These are phyloP conservation scores for Andrena minutula DNA, from an alignment of 2,888 invertebrate species.

Conservation along the genomic window DNA sequence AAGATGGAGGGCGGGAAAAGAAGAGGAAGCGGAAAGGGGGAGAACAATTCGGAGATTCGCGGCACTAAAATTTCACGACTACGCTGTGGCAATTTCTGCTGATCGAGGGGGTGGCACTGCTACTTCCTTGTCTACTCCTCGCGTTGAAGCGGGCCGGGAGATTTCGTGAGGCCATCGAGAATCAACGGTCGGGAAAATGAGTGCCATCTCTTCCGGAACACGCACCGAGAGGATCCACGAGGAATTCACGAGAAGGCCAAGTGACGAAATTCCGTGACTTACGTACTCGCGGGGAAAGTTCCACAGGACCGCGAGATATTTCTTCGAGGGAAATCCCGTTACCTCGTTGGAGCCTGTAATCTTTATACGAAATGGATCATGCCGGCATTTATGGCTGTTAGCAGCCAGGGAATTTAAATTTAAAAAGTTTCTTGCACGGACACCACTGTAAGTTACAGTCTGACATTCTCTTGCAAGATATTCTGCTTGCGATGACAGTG, in stretches of 20 bases:
- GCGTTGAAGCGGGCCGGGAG: constrained; percentile 52
- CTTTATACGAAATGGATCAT: not conserved
- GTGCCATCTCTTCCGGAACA: constrained; percentile 83
- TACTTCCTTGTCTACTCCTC: constrained; percentile 58
- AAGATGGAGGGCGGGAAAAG: not conserved
- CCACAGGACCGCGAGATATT: not conserved
- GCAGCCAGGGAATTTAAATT: not conserved
- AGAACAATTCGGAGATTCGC: constrained; percentile 71
- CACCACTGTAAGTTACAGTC: not conserved
- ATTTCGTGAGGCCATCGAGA: constrained; percentile 74
- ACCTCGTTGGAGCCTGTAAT: constrained; percentile 17
- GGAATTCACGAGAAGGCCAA: constrained; percentile 65
- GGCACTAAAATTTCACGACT: constrained; percentile 78
- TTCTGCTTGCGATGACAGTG: not conserved
- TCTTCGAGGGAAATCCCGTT: not conserved
- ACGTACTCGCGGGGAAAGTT: constrained; percentile 34
- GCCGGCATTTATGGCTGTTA: not conserved
- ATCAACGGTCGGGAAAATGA: constrained; percentile 88
- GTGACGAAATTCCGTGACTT: constrained; percentile 66
- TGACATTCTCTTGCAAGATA: not conserved
- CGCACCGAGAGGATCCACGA: constrained; percentile 68
- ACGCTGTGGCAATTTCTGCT: constrained; percentile 72
- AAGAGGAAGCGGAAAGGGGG: constrained; percentile 25
- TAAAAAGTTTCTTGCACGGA: not conserved
- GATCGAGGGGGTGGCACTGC: constrained; percentile 67